Evolutionary conservation across 2,797 vertebrate genomes (phyloP), one percentile per base, ranked within the genome.

Genomic region (Myiotriccus ornatus): DNA sequence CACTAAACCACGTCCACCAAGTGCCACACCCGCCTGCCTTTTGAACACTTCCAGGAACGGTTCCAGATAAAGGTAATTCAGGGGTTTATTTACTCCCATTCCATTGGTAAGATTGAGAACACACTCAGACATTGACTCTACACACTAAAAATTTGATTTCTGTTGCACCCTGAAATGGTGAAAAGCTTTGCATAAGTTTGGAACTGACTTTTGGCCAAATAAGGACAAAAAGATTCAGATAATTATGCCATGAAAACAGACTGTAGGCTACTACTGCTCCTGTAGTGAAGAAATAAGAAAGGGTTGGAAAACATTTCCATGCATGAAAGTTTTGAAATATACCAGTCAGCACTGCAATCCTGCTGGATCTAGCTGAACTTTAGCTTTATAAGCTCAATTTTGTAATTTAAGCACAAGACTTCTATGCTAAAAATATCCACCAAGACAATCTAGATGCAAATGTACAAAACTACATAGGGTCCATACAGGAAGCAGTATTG

Each of bases 311-410:
- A 77, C 10, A 32, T 87, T 89, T 84, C 27, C 41, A 14, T 49
- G 39, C 52, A 80, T 82, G 16, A 71, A 67, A 62, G 28, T 62
- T 85, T 70, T 32, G 24, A 76, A 95, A 86, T 37, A 20, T 12
- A 69, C 37, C 71, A 87, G 34, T 81, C 73, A 76, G 56, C 79
- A 68, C n/a, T 50, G 57, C 49, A 74, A 30, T 60, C 71, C 64
- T 89, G 46, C 56, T 89, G 76, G 37, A 91, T 92, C 30, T 83
- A 87, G 56, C 34, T 89, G 68, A 87, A 69, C 80, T 87, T 83
- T 71, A 70, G 52, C 67, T 90, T 73, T 49, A 79, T 35, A 87
- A 87, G 32, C 56, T 91, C 60, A 64, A 30, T 80, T 87, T 68
- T 81, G 69, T 87, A 79, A 89, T 53, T 70, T 57, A 67, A 94